Evolutionary conservation across 2,113 vertebrate genomes (phyloP).

Genomic region (Eubucco bourcierii): DNA sequence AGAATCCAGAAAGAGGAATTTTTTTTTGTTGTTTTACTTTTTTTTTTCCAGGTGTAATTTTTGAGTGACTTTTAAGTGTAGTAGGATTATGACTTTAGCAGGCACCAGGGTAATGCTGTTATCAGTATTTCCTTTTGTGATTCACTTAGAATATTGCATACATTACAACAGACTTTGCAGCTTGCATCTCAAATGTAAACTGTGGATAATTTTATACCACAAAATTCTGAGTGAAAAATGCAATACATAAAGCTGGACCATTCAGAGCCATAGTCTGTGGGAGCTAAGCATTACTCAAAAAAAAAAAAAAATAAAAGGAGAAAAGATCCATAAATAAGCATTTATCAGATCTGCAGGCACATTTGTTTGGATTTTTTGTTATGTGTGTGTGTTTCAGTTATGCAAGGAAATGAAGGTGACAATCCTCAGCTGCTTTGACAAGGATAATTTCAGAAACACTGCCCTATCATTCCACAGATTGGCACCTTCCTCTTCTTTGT

Average conservation of each 20-base stretch:
- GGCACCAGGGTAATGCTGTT: not conserved
- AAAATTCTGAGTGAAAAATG: not conserved
- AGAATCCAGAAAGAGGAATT: not conserved
- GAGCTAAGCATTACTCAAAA: not conserved
- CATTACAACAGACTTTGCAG: slow-evolving; percentile 28
- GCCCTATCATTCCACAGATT: slow-evolving; percentile 32
- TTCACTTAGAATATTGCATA: slow-evolving; percentile 18
- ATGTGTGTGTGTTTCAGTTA: slow-evolving; percentile 31
- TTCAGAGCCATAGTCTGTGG: not conserved
- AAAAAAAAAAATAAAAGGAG: not conserved
- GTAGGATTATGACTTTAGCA: slow-evolving; percentile 28
- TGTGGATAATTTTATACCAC: not conserved
- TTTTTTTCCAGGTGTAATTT: not conserved
- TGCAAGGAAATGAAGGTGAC: slow-evolving; percentile 34
- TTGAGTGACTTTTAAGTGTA: slow-evolving; percentile 4
- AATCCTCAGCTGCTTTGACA: slow-evolving; percentile 27
- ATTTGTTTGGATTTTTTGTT: slow-evolving; percentile 26
- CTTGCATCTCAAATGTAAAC: slow-evolving; percentile 33
- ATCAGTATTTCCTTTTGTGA: slow-evolving; percentile 43
- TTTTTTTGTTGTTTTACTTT: no score
- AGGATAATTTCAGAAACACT: slow-evolving; percentile 54
- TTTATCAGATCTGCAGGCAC: slow-evolving; percentile 27
- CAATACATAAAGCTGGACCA: not conserved
- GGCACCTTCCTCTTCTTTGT: slow-evolving; percentile 47
- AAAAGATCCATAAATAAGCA: not conserved